Base-by-base conservation (phyloP, 2,888 invertebrate species). In the Tetrapedia diversipes region DNA sequence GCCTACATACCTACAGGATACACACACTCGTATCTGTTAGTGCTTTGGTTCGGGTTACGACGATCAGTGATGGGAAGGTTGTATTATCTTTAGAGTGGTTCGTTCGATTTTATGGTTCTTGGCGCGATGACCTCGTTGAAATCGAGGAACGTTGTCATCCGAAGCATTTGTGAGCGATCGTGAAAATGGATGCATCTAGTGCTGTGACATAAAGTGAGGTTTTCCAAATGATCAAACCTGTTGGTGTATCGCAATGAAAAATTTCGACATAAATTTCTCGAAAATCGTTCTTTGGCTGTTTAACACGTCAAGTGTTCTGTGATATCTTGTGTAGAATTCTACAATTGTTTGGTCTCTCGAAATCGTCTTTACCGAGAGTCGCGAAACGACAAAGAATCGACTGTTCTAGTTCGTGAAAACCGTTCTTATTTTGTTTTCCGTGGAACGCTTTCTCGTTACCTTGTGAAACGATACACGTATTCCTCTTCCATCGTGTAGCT, bases 1-100 rank as follows among this genome's bases (percentile, higher is more conserved):
- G 75, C 70, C 67, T 60, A 63, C 37, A 32, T n/a, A n/a, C n/a
- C n/a, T n/a, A n/a, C 49, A 34, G 66, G 65, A 32, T n/a, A n/a
- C 27, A 32, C 22, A 47, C 39, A 59, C 53, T 10, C 32, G 29
- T 22, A 37, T 39, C 16, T 41, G 49, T 64, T 49, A 63, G 66
- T 67, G 76, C 6, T 29, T 22, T 37, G 32, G 39, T 29, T 49
- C 43, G 11, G 37, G 37, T 66, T 32, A 22, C 29, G 56, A 24
- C 6, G 34, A 49, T 10, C n/a, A 73, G 72, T 73, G 72, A 41
- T 22, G 45, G 41, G n/a, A n/a, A n/a, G 41, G 39, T 66, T 39
- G 16, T 34, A 19, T 22, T 10, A 19, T 47, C 7, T n/a, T 37
- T 39, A 4, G 29, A 65, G 69, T 56, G 69, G 37, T 37, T 16